Evolutionary conservation across 2,888 invertebrate genomes (phyloP).

Genomic region (Drosophila limbata): DNA sequence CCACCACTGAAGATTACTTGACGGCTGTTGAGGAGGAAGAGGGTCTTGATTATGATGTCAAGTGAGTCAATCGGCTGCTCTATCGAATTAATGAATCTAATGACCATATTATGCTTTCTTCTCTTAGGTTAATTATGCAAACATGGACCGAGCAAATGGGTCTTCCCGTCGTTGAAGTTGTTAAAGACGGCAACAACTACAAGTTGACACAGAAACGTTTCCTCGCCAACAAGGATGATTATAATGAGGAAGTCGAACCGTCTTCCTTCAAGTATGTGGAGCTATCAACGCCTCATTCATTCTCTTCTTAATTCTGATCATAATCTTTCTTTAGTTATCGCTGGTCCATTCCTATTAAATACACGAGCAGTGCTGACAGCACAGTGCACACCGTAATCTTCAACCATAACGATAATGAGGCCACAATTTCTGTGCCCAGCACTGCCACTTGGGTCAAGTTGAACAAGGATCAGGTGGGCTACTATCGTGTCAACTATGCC

Average conservation of each 20-base stretch:
- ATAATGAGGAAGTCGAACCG: conserved; percentile 85
- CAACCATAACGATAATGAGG: conserved; percentile 82
- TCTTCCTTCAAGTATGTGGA: conserved; percentile 86
- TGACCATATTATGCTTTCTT: background rate
- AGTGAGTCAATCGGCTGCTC: conserved; percentile 64
- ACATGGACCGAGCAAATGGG: conserved; percentile 97
- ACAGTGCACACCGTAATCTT: conserved; percentile 84
- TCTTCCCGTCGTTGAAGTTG: conserved; percentile 91
- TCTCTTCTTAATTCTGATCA: background rate
- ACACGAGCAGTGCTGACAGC: conserved; percentile 87
- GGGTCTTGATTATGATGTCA: conserved; percentile 85
- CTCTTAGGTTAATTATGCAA: conserved; percentile 89
- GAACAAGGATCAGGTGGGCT: conserved; percentile 94
- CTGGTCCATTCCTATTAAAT: conserved; percentile 95
- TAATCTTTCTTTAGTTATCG: conserved; percentile 87
- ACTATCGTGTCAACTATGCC: conserved; percentile 94
- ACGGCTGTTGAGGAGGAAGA: conserved; percentile 86
- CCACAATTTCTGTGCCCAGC: conserved; percentile 86
- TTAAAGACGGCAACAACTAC: conserved; percentile 86
- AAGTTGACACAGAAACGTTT: conserved; percentile 91
- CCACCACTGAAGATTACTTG: conserved; percentile 92
- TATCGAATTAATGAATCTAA: background rate
- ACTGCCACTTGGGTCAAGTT: conserved; percentile 91
- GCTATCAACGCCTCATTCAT: background rate
- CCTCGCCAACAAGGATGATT: conserved; percentile 89